phyloP scores from a whole-genome alignment of 2,113 vertebrate species.

The Aix galericulata region DNA sequence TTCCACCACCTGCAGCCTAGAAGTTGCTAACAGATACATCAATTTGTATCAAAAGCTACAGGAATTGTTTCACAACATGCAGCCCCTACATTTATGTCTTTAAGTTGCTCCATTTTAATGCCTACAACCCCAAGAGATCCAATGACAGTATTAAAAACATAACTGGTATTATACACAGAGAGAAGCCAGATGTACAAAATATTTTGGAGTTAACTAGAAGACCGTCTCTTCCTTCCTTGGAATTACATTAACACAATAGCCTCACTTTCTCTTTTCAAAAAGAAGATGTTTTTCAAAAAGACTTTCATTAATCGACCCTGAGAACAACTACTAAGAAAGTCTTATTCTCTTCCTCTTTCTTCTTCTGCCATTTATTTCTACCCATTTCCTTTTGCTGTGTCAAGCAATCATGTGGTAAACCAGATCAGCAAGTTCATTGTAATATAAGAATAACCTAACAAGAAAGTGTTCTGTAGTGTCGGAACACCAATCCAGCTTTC shows the following conservation, averaged over 20 bases:
- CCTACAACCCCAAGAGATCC: background rate
- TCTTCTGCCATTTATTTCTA: background rate
- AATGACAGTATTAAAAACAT: background rate
- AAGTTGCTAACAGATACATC: background rate
- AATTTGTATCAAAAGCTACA: background rate
- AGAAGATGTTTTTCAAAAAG: background rate
- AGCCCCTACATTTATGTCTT: background rate
- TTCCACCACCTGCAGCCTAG: background rate
- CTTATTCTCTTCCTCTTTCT: background rate
- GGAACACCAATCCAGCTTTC: background rate
- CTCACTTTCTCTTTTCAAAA: background rate
- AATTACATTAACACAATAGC: background rate
- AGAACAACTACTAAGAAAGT: background rate
- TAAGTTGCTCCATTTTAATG: background rate
- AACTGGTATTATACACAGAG: background rate
- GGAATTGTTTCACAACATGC: background rate
- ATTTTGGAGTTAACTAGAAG: background rate
- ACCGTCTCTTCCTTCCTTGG: background rate
- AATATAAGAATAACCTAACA: constrained; percentile 9
- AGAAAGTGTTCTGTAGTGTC: background rate
- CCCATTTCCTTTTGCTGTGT: background rate
- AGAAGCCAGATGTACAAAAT: background rate
- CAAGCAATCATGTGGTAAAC: background rate
- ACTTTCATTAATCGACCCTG: background rate
- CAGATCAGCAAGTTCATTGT: background rate